Evolutionary conservation across 2,888 invertebrate genomes (phyloP), one percentile per base, ranked within the genome.

Genomic region (Deilephila elpenor): DNA sequence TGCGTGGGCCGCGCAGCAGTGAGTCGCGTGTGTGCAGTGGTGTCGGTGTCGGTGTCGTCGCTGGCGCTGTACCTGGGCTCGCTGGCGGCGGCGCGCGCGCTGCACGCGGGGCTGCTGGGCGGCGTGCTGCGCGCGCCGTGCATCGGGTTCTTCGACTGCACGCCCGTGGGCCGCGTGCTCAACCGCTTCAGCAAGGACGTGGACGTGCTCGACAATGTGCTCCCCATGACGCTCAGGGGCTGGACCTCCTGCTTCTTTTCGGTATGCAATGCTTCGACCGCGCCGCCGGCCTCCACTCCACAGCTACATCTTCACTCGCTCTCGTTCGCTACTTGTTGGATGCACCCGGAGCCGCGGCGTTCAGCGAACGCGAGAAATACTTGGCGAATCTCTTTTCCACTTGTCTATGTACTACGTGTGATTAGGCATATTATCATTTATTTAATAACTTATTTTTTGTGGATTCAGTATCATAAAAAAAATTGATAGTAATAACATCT

Each of bases 151-250:
- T 97, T 96, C 95, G 97, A 97, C 93, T 96, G 97, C 82, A 97
- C 97, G 84, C 97, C 97, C 77, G 95, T 96, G 78, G 97, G 97
- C 89, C 95, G 97, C 88, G 96, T 97, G 88, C 95, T 97, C 91
- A 97, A 97, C 95, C 95, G 97, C 81, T 97, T 97, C 95, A 96
- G 96, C 89, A 97, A 97, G 95, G 97, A 97, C 90, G 92, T 97
- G 80, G 97, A 97, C 89, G 95, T 96, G 84, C 91, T 97, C 90
- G 97, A 97, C 95, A 96, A 96, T 89, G 95, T 96, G 85, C 95
- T 97, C 88, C 97, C 97, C 71, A 96, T 96, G 95, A 97, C 96
- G 82, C 93, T 97, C 86, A 95, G 97, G 85, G 96, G 96, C 82
- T 97, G 97, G 96, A 95, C 96, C 76, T 95, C 95, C 75, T 96